Evolutionary conservation across 2,888 invertebrate genomes (phyloP), one percentile per base, ranked within the genome.

Genomic region (Hofmannophila pseudospretella): DNA sequence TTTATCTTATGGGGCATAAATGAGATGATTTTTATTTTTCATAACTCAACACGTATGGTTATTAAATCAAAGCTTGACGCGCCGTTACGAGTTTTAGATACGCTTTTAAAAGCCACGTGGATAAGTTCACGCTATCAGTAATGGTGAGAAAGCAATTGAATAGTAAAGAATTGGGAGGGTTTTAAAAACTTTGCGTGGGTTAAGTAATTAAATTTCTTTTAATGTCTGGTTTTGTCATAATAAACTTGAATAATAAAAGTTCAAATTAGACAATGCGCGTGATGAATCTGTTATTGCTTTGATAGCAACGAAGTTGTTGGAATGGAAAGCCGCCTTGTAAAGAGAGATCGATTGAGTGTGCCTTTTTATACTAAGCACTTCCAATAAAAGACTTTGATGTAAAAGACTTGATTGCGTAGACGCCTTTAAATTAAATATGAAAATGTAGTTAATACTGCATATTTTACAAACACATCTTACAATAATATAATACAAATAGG

Each of bases 1-100:
- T 81, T 82, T 79, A 80, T 81, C 69, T 75, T 78, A 64, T 61
- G 57, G 59, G 63, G 56, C 64, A 67, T 75, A 74, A 76, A 68
- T 66, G 56, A 69, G 67, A 69, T 69, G 68, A 66, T 70, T 70
- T 67, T 75, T 72, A 66, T 70, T 70, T 67, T 75, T 72, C 74
- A 69, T 72, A 75, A 67, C 69, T 64, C 64, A 58, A 67, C 71
- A 67, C 64, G 63, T 65, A 66, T 51, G 58, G 66, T 62, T 67
- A 69, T 76, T 73, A 73, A 68, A 67, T 68, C 56, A 59, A 61
- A 57, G 53, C 56, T 56, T 51, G 58, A 51, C 49, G 52, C 49
- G 52, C 51, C 45, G 56, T 58, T 58, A 49, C 56, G 50, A 51
- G 49, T 54, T 54, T 51, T 56, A 54, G 64, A 57, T 47, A 61